Evolutionary conservation across 2,888 invertebrate species (phyloP), one percentile per base, ranked within the genome.

Genomic region (Platynereis dumerilii): DNA sequence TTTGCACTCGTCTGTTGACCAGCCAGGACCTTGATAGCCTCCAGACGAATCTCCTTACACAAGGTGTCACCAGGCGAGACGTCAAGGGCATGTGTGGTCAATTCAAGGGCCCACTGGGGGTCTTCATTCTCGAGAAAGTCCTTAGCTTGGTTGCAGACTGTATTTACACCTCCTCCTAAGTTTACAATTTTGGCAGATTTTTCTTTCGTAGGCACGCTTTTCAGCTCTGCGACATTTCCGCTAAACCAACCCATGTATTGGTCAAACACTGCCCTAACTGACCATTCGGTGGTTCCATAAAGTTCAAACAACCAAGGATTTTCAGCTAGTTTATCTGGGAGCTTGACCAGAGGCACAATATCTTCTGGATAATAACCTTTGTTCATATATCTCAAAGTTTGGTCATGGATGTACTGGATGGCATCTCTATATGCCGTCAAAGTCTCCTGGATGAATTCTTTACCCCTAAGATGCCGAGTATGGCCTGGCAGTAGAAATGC

Each of bases 201-300:
- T 39, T 75, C 77, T 7, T 1, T 44, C 2, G 66, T 63, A n/a
- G 53, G 10, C 17, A 67, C 39, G 1, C 65, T 55, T 10, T 39
- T 42, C 15, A 72, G 55, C 22, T 72, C 72, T 7, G 56, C 66
- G 2, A 60, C 39, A 44, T 73, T 59, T 1, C 72, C 72, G 44
- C 64, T 67, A 44, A 71, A 72, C 72, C 71, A 71, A 20, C 71
- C 71, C 39, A 71, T 22, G 59, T 72, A 70, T 53, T 64, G 48
- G 22, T 20, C 22, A 60, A 75, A 79, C 5, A 78, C 74, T 0
- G 72, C 74, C 64, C 75, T 77, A 0, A 74, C 72, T 1, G 79
- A 79, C 80, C 80, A 80, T n/a, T 61, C 69, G 0, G 77, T 69
- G 1, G 78, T 80, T 2, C 80, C 80, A 63, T 81, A 81, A 58